A percentile compares a stretch with the other conserved stretches of the same genome.
These are phyloP conservation scores for Cerceris rybyensis DNA, from an alignment of 2,888 invertebrate species.

Conservation along the genomic window DNA sequence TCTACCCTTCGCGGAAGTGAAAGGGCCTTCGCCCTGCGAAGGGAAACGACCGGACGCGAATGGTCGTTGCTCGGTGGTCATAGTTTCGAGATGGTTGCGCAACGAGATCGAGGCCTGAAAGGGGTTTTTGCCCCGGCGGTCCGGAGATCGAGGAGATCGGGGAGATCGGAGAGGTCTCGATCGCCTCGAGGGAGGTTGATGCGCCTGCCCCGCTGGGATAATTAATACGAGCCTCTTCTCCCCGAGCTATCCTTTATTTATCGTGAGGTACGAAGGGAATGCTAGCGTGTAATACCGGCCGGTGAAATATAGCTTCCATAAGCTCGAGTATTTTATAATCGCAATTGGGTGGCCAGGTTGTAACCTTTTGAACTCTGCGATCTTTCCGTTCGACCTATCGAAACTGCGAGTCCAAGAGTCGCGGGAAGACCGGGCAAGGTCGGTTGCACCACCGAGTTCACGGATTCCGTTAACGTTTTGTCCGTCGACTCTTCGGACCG, in stretches of 20 bases:
- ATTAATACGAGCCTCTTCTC: conserved; percentile 60
- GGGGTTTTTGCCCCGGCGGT: too few relatives aligned
- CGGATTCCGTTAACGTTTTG: neutral
- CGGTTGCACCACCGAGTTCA: neutral
- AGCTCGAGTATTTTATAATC: conserved; percentile 64
- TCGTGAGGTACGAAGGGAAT: conserved; percentile 51
- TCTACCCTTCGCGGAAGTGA: too few relatives aligned
- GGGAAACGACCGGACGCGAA: too few relatives aligned
- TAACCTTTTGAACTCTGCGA: conserved; percentile 61
- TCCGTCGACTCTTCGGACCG: conserved; percentile 31
- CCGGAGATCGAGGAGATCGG: conserved; percentile 16
- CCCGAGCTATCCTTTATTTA: conserved; percentile 60
- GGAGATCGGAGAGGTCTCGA: conserved; percentile 32
- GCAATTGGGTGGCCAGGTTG: conserved; percentile 46
- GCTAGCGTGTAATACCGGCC: conserved; percentile 59
- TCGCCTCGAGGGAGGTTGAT: conserved; percentile 53
- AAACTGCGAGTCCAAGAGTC: neutral
- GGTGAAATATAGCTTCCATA: conserved; percentile 67
- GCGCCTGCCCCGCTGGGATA: conserved; percentile 58
- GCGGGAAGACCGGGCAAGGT: too few relatives aligned
- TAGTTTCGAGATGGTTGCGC: too few relatives aligned
- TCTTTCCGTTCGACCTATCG: conserved; percentile 36
- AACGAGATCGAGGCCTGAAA: too few relatives aligned
- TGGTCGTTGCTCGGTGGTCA: too few relatives aligned
- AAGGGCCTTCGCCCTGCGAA: too few relatives aligned